These are phyloP conservation scores for Pygocentrus nattereri DNA, from an alignment of 2,797 vertebrate genomes.

Conservation along the genomic window DNA sequence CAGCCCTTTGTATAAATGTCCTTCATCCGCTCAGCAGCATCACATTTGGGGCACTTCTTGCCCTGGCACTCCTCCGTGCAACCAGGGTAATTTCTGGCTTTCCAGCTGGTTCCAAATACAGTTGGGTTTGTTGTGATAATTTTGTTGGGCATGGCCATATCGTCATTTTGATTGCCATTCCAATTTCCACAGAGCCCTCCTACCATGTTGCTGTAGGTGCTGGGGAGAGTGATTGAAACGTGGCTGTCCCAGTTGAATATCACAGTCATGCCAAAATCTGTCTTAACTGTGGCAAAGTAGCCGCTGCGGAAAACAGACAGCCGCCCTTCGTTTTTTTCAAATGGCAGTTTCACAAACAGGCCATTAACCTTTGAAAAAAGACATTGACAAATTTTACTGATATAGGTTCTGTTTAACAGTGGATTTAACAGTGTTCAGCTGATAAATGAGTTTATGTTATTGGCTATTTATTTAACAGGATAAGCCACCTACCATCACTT, in stretches of 20 bases:
- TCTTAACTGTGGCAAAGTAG: conserved; percentile 61
- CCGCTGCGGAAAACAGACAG: conserved; percentile 66
- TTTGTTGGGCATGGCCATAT: conserved; percentile 66
- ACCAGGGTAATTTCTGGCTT: conserved; percentile 69
- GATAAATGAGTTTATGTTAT: not conserved
- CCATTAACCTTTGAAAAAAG: conserved; percentile 71
- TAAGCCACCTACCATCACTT: conserved; percentile 74
- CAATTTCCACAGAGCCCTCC: conserved; percentile 82
- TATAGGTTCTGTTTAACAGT: no score
- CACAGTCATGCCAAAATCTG: conserved; percentile 74
- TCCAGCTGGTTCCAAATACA: conserved; percentile 79
- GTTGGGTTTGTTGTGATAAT: conserved; percentile 29
- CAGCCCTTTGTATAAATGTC: conserved; percentile 68
- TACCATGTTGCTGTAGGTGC: conserved; percentile 68
- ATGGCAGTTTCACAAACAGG: conserved; percentile 71
- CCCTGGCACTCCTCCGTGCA: conserved; percentile 75
- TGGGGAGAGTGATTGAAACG: conserved; percentile 72
- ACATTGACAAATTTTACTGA: conserved; percentile 25
- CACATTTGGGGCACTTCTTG: conserved; percentile 71
- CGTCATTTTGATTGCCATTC: conserved; percentile 70
- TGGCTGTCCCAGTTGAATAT: conserved; percentile 75
- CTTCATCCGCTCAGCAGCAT: accelerated
- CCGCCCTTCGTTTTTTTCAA: conserved; percentile 55
- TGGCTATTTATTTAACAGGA: not conserved
- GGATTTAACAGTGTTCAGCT: no score